phyloP scores from a whole-genome alignment of 2,888 invertebrate genomes.

The Callimorpha dominula region DNA sequence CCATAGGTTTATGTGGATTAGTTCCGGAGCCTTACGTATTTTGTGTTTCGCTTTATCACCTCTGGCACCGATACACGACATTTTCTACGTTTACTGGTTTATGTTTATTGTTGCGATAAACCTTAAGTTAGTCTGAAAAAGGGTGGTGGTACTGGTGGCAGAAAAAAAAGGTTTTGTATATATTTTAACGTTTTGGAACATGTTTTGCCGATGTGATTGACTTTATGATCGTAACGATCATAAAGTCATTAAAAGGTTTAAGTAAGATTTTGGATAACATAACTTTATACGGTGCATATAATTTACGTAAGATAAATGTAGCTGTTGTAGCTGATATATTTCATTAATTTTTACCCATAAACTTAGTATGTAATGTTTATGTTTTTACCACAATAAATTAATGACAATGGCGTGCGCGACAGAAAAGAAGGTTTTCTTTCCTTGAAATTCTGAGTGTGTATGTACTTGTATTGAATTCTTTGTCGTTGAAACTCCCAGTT shows the following conservation, averaged over 20 bases:
- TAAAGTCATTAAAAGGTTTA: background rate
- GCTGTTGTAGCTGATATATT: too few relatives aligned
- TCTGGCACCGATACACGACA: slow-evolving; percentile 17
- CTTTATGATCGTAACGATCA: too few relatives aligned
- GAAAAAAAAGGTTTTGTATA: background rate
- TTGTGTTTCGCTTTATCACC: slow-evolving; percentile 27
- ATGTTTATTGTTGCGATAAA: slow-evolving; percentile 42
- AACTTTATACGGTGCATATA: background rate
- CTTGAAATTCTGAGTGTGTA: too few relatives aligned
- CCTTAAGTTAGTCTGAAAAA: slow-evolving; percentile 9
- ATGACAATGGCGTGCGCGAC: too few relatives aligned
- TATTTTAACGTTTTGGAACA: background rate
- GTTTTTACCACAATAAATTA: too few relatives aligned
- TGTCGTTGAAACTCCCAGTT: too few relatives aligned
- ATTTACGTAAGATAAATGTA: too few relatives aligned
- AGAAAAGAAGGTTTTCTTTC: too few relatives aligned
- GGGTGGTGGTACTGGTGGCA: background rate
- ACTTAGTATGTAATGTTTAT: too few relatives aligned
- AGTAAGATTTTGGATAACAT: background rate
- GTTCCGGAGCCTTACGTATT: slow-evolving; percentile 21
- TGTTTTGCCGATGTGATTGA: background rate
- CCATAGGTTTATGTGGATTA: slow-evolving; percentile 23
- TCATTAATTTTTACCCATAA: too few relatives aligned
- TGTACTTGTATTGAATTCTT: too few relatives aligned
- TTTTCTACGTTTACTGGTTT: slow-evolving; percentile 36